These are phyloP conservation scores for Phataginus tetradactyla DNA, from an alignment of 2,797 vertebrate species.

Conservation along the genomic window DNA sequence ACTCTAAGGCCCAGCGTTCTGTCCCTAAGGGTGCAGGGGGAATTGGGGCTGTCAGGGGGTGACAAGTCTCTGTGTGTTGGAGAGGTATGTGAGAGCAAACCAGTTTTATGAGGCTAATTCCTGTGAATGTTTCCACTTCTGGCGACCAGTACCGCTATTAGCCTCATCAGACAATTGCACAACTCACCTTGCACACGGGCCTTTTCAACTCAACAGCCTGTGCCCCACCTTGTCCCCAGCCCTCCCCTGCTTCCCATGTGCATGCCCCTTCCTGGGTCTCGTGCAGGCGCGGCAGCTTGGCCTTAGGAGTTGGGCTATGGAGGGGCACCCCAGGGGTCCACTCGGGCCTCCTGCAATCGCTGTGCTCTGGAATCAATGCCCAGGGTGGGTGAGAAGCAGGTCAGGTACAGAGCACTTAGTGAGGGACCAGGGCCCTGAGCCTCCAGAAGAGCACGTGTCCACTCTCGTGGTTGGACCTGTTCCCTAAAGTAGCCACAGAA, in stretches of 20 bases:
- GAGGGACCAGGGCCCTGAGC: neutral
- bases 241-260: neutral
- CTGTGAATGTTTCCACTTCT: neutral
- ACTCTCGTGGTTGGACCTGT: too few species aligned
- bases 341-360: too few species aligned
- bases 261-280: neutral
- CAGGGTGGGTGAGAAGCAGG: neutral
- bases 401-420: neutral
- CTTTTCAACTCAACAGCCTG: neutral
- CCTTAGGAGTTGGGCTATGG: too few species aligned
- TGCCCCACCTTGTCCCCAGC: neutral
- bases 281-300: too few species aligned
- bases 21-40: neutral
- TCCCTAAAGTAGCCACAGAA: neutral
- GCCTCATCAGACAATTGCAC: neutral
- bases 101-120: neutral
- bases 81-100: neutral
- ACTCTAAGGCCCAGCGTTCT: neutral
- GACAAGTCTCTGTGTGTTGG: neutral
- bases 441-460: neutral
- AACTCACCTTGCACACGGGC: rapidly evolving
- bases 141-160: too few species aligned
- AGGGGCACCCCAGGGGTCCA: too few species aligned
- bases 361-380: neutral
- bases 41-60: neutral